Percentiles rank a stretch among this genome's conserved stretches.
Conservation (phyloP, 2,888 invertebrate genomes). For the Drosophila mettleri region DNA sequence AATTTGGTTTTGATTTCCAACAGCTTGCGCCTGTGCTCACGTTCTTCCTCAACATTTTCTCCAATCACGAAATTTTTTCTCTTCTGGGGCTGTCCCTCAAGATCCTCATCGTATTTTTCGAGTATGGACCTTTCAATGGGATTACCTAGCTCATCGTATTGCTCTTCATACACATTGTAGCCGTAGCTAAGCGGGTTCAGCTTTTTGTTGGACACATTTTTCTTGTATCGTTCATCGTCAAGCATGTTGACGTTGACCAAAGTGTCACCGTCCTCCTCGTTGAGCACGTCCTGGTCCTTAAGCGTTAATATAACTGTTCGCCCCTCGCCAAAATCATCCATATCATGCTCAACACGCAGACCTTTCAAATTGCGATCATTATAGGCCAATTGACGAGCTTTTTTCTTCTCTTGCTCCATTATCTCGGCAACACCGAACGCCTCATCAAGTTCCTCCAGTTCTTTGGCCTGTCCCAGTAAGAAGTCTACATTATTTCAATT, state of each 20-base stretch:
- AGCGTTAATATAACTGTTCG: conserved; percentile 95
- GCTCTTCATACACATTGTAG: conserved; percentile 92
- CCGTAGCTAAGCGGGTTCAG: conserved; percentile 93
- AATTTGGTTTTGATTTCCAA: conserved; percentile 87
- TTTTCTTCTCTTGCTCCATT: conserved; percentile 91
- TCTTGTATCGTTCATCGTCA: conserved; percentile 93
- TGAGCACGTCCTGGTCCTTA: conserved; percentile 95
- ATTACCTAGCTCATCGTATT: conserved; percentile 89
- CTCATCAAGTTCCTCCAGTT: conserved; percentile 97
- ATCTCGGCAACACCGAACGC: conserved; percentile 96
- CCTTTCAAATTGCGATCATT: conserved; percentile 91
- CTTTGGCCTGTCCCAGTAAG: conserved; percentile 89
- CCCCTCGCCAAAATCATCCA: conserved; percentile 90
- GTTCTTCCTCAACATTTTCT: conserved; percentile 87
- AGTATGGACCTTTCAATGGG: conserved; percentile 89
- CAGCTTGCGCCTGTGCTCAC: conserved; percentile 85
- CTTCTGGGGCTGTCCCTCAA: conserved; percentile 86
- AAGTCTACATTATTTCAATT: neutral
- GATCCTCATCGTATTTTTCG: conserved; percentile 97
- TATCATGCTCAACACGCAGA: conserved; percentile 93
- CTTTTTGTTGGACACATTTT: conserved; percentile 93
- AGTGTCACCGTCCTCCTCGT: conserved; percentile 94
- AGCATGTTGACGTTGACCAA: conserved; percentile 96
- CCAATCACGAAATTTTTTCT: conserved; percentile 92
- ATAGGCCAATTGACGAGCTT: conserved; percentile 88